phyloP scores from a whole-genome alignment of 2,113 vertebrate species.

The Calidris pygmaea region DNA sequence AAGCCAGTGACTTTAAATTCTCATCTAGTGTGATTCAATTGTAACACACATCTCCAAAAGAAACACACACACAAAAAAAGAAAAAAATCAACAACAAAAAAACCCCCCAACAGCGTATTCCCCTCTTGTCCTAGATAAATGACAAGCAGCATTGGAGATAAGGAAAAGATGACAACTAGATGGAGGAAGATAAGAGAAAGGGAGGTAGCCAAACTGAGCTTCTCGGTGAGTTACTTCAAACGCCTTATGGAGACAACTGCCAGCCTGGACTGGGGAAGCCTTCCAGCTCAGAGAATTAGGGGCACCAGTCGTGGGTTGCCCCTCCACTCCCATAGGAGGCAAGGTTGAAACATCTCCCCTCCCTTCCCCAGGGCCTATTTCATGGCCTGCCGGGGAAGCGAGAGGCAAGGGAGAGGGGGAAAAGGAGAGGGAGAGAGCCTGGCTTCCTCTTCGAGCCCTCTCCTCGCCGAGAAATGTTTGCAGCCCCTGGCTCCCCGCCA shows the following conservation, averaged over 20 bases:
- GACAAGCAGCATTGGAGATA: not conserved
- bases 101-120: not conserved
- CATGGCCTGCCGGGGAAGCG: not conserved
- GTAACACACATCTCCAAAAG: not conserved
- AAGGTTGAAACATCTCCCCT: not conserved
- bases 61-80: not conserved
- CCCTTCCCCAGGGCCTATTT: not conserved
- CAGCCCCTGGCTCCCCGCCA: conserved; percentile 61
- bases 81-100: not conserved
- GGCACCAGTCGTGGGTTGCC: not conserved
- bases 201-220: not conserved
- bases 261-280: not conserved
- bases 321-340: not conserved
- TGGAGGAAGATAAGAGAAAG: not conserved
- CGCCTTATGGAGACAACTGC: not conserved
- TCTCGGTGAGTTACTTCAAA: not conserved
- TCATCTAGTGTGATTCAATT: not conserved
- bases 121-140: not conserved
- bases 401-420: not conserved
- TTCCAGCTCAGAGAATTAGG: not conserved
- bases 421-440: not conserved
- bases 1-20: not conserved
- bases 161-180: not conserved
- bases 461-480: conserved; percentile 35
- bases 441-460: conserved; percentile 19